Percentiles rank a stretch among this genome's conserved stretches.
These are phyloP conservation scores for Ctenoplectra terminalis DNA, from an alignment of 1,140 invertebrate genomes.

Conservation along the genomic window DNA sequence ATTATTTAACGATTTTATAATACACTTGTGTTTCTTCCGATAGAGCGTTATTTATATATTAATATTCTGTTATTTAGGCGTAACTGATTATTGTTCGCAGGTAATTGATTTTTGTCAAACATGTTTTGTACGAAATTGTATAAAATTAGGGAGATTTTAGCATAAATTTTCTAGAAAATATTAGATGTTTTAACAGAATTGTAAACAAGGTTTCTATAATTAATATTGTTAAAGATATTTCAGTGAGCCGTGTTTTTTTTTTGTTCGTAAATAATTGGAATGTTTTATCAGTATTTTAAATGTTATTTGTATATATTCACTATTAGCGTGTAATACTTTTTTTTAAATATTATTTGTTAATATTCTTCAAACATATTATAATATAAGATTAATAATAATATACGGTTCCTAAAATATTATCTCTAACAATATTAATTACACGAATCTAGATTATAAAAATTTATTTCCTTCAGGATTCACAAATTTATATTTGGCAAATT, in stretches of 20 bases:
- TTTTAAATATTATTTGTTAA: too few relatives aligned
- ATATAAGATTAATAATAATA: too few relatives aligned
- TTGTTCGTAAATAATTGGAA: not conserved
- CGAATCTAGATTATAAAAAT: too few relatives aligned
- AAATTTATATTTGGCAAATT: too few relatives aligned
- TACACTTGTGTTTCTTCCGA: not conserved
- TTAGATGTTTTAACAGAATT: not conserved
- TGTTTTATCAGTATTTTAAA: not conserved
- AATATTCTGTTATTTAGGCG: not conserved
- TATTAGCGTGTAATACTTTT: too few relatives aligned
- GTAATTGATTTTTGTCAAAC: not conserved
- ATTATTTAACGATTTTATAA: conserved; percentile 1
- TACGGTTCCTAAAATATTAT: too few relatives aligned
- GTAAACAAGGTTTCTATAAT: not conserved
- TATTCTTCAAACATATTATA: too few relatives aligned
- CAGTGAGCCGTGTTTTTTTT: not conserved
- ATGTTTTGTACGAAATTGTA: not conserved
- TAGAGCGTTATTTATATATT: not conserved
- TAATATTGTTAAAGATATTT: not conserved
- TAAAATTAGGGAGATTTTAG: too few relatives aligned
- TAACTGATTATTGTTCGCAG: not conserved
- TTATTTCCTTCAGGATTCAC: too few relatives aligned
- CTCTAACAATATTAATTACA: too few relatives aligned
- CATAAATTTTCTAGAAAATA: not conserved
- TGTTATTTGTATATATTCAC: too few relatives aligned